Percentiles rank a stretch among this genome's conserved stretches.
Conservation (phyloP, 2,113 vertebrate species). For the Corythornis madagascariensis region DNA sequence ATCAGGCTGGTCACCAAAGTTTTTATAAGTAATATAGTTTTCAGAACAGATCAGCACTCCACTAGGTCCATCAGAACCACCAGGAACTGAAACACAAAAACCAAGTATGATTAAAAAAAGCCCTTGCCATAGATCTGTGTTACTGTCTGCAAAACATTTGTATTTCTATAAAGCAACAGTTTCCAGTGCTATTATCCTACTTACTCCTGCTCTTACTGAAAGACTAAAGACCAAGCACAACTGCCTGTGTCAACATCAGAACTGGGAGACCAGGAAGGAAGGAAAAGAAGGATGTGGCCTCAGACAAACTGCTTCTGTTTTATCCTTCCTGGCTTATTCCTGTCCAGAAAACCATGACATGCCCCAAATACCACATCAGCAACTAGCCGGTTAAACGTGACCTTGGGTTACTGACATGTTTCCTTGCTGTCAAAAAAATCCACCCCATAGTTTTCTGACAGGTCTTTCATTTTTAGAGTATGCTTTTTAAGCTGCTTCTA, state of each 20-base stretch:
- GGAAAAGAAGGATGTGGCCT: neutral
- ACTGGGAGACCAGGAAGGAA: neutral
- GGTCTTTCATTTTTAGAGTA: neutral
- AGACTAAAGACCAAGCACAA: neutral
- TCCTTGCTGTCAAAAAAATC: neutral
- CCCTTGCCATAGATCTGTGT: neutral
- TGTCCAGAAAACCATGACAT: neutral
- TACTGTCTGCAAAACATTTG: neutral
- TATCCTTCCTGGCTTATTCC: neutral
- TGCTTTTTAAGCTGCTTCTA: neutral
- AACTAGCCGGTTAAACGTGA: neutral
- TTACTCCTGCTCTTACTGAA: accelerated
- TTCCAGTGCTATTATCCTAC: neutral
- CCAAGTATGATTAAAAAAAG: neutral
- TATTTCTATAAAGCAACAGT: neutral
- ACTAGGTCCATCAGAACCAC: conserved; percentile 95
- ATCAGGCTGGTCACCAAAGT: conserved; percentile 98
- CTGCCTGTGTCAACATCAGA: neutral
- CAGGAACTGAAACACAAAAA: conserved; percentile 83
- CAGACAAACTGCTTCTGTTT: neutral
- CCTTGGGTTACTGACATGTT: neutral
- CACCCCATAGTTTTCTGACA: neutral
- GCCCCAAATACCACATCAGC: neutral
- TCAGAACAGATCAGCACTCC: conserved; percentile 98
- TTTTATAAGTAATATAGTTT: conserved; percentile 99